Base-by-base conservation (phyloP, 2,113 vertebrate species). In the Seriola quinqueradiata region DNA sequence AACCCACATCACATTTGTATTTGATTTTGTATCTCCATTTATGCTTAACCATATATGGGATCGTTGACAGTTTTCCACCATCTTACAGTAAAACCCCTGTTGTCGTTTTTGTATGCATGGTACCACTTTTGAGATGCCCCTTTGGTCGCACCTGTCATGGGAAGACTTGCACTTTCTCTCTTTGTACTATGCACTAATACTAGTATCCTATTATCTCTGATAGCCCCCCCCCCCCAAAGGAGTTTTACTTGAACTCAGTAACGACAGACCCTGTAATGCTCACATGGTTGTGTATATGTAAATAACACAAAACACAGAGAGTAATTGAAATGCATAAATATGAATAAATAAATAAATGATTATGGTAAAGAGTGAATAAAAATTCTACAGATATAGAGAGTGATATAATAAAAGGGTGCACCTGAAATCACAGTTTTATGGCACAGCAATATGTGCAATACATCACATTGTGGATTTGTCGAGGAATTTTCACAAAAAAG, bases 141-240 rank as follows among this genome's bases (percentile, higher is more conserved):
- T 72, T 89, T 85, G 91, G 94, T 92, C 84, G 44, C 84, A 90
- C 90, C 89, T 88, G 84, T 93, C 75, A 91, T 42, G 70, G 94
- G 90, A 93, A 94, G 93, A 94, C 92, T 93, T 94, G 94, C 94
- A 94, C 94, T 94, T 94, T 94, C 90, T 94, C 91, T 94, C 93
- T 94, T 92, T 93, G 90, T 94, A 94, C 94, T 94, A 94, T 94
- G 94, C 94, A 94, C 94, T 92, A 93, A 87, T 92, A 92, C 69
- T 86, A 89, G 85, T 85, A 87, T 87, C 76, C 58, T 86, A 73
- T 87, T 92, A 91, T 92, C 84, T 86, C 81, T 67, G 48, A 87
- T 66, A 77, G 63, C 75, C 84, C 86, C 81, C 17, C 48, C 58
- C 44, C 28, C 48, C 50, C 50, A 87, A 70, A 87, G 78, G 77